These are phyloP conservation scores for Aphelenchoides besseyi DNA, from an alignment of 1,140 invertebrate species.

Conservation along the genomic window DNA sequence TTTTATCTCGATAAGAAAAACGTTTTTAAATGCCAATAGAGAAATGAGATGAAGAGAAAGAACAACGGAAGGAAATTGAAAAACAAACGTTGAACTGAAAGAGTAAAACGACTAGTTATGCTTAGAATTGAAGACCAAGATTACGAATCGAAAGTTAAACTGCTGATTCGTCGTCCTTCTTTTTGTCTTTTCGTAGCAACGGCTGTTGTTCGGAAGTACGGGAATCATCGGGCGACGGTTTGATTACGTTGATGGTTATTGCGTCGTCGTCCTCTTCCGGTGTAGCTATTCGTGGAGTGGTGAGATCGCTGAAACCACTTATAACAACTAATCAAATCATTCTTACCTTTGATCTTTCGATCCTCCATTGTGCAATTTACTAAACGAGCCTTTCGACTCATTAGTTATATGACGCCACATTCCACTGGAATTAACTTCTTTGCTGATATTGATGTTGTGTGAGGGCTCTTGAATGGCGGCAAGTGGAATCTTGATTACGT, in stretches of 20 bases:
- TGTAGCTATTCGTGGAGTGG: constrained; percentile 49
- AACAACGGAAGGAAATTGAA: no score
- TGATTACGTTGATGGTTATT: constrained; percentile 59
- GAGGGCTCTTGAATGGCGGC: constrained; percentile 67
- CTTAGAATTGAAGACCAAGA: no score
- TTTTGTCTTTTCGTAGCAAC: constrained; percentile 29
- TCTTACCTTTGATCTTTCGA: neutral
- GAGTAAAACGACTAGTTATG: no score
- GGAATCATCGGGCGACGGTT: constrained; percentile 33
- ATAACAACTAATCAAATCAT: neutral
- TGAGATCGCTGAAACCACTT: constrained; percentile 23
- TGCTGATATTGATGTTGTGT: constrained; percentile 77
- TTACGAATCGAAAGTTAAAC: no score
- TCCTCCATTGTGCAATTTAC: neutral
- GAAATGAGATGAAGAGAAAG: no score
- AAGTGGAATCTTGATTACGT: constrained; percentile 84
- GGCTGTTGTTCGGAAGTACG: constrained; percentile 33
- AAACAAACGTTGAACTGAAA: no score
- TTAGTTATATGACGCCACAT: constrained; percentile 84
- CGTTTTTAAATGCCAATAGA: no score
- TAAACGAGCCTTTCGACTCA: constrained; percentile 56
- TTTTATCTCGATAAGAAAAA: no score
- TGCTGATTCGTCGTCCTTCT: constrained; percentile 33
- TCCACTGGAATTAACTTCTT: constrained; percentile 85
- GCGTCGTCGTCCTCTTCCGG: constrained; percentile 61